Evolutionary conservation across 2,797 vertebrate genomes (phyloP).

Genomic region (Sebastes trivittatus): DNA sequence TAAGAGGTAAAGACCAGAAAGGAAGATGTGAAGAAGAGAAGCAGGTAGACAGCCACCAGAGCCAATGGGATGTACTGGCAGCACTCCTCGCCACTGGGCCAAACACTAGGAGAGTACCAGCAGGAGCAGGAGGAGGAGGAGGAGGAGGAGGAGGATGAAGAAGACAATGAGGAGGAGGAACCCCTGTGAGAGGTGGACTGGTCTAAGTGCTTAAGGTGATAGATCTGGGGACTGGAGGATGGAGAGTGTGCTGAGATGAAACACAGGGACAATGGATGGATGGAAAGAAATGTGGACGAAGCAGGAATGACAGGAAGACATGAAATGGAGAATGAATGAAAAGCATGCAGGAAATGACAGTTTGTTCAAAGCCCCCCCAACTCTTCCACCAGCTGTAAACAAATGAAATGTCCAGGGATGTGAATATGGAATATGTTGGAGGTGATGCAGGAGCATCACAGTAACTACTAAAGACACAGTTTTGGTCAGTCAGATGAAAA

Average conservation of each 20-base stretch:
- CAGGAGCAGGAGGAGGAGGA: slow-evolving; percentile 59
- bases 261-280: not conserved
- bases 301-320: not conserved
- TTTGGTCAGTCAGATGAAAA: not conserved
- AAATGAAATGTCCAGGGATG: not conserved
- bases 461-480: too few species aligned
- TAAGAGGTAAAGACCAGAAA: slow-evolving; percentile 80
- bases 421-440: not conserved
- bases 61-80: slow-evolving; percentile 79
- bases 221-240: slow-evolving; percentile 29
- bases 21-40: slow-evolving; percentile 83
- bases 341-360: slow-evolving; percentile 39
- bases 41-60: slow-evolving; percentile 78
- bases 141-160: slow-evolving; percentile 53
- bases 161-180: slow-evolving; percentile 38
- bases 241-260: slow-evolving; percentile 23
- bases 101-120: slow-evolving; percentile 76
- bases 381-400: slow-evolving; percentile 35
- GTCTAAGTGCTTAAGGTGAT: slow-evolving; percentile 64
- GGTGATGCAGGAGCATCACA: not conserved
- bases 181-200: slow-evolving; percentile 14
- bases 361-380: slow-evolving; percentile 52
- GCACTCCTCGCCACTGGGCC: slow-evolving; percentile 78
- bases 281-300: not conserved
- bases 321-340: slow-evolving; percentile 67